Base-by-base conservation (phyloP, 1,140 invertebrate species). In the Cyclargus thomasi region DNA sequence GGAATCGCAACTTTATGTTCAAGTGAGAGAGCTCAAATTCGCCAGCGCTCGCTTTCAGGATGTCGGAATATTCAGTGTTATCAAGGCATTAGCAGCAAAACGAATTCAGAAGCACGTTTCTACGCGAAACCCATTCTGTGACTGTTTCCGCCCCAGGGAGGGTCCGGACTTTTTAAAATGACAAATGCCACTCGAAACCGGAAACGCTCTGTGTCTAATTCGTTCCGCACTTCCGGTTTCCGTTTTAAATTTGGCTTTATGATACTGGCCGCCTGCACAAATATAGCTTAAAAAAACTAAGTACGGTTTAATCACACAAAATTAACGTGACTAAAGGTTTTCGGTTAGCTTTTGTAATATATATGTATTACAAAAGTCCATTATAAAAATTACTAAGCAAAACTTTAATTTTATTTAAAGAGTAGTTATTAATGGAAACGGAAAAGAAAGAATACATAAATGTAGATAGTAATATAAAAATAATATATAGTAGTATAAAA, bases 91-190 rank as follows among this genome's bases (percentile, higher is more conserved):
- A 76, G 71, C 73, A 70, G 70, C 73, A 64, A 73, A 80, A 74
- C 69, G 74, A 70, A 80, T 76, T 67, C 71, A 75, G 76, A 74
- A 64, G 75, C 83, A 85, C 80, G 83, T 78, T 78, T 66, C 65
- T 18, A 59, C 57, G 65, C 39, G n/a, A 66, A 66, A 53, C 36
- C 10, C 53, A 23, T 57, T 47, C 14, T 47, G 39, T 16, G 14
- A 73, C 71, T 71, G 66, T 66, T 72, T 77, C 75, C 75, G 75
- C 47, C 69, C 59, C 63, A 55, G 67, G 21, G 62, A 70, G 39
- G 69, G 47, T 67, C 68, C 76, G 77, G 76, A 75, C 16, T 11
- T 63, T 8, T 63, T 20, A 23, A 11, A 63, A 21, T 22, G 62
- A 63, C 17, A 63, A 16, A 23, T 14, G 23, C n/a, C 4, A 47